Conservation (phyloP, 2,797 vertebrate species). For the Todus mexicanus region DNA sequence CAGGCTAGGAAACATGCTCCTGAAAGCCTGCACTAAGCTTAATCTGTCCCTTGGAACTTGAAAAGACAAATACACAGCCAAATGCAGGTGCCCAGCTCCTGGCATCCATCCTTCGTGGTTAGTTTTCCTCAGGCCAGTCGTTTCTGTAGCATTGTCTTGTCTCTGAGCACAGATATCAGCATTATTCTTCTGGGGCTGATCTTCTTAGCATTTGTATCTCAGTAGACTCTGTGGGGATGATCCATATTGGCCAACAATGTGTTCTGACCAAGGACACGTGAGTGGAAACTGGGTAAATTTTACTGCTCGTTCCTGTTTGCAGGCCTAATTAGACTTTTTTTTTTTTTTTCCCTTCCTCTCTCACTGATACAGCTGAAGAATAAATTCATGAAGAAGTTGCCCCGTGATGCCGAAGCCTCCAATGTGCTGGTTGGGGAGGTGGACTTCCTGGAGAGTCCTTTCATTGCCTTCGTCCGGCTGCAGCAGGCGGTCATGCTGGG, state of each 20-base stretch:
- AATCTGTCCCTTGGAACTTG: neutral
- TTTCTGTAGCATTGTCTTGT: neutral
- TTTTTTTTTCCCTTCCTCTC: neutral
- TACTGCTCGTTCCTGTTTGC: neutral
- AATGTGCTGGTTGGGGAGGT: conserved; percentile 97
- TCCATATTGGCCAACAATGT: neutral
- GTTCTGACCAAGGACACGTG: neutral
- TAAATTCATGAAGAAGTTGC: conserved; percentile 99
- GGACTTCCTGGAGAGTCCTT: conserved; percentile 92
- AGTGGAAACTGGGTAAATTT: neutral
- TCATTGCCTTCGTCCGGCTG: conserved; percentile 94
- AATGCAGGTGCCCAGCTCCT: neutral
- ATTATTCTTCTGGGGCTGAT: neutral
- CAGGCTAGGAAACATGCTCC: neutral
- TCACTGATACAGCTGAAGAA: conserved; percentile 86
- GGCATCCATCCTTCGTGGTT: neutral
- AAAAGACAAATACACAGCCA: accelerated
- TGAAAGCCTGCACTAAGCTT: neutral
- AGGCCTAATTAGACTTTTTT: neutral
- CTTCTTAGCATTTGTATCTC: neutral
- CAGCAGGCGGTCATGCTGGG: conserved; percentile 97
- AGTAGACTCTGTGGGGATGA: neutral
- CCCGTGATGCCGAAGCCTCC: conserved; percentile 96
- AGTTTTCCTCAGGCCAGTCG: neutral
- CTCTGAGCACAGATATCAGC: neutral